Base-by-base conservation (phyloP, 2,888 invertebrate genomes). In the Endotricha flammealis region DNA sequence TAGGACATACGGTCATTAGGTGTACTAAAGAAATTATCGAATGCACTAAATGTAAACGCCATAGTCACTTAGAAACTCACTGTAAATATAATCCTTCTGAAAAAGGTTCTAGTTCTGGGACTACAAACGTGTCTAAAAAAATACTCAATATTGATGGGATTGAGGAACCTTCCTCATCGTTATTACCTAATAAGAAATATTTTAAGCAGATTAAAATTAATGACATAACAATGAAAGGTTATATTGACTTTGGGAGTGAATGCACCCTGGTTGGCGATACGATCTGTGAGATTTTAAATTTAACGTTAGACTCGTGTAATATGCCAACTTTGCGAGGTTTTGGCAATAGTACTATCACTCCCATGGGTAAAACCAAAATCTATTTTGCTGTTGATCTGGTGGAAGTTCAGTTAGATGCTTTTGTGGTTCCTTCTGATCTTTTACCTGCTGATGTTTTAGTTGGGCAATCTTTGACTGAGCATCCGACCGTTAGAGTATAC, bases 221-320 rank as follows among this genome's bases (percentile, higher is more conserved):
- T 16, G 30, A 24, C 6, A 16, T 12, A 8, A 2, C 8, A 2
- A 31, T 30, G 25, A 25, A 14, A n/a, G 20, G 29, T 0, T 37
- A 28, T 14, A 28, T 37, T 1, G 37, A 37, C 11, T 14, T 32
- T 8, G 37, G 37, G 4, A 32, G 37, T 11, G 32, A 37, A 11
- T 37, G 32, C 11, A 37, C 37, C 2, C 11, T 37, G 10, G 1
- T 37, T 2, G 8, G 27, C n/a, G 13, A 32, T 10, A 32, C 9
- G 4, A 10, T 20, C 5, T 12, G 11, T 3, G 1, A 14, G 1
- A n/a, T 14, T 6, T n/a, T 29, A 4, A 13, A 14, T 3, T 20
- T 32, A 12, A 8, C 3, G 2, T 3, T 28, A 10, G 24, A 16
- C 4, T 11, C 10, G 6, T 7, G 1, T 9, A 14, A 22, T 14